Evolutionary conservation across 1,140 invertebrate genomes (phyloP), one percentile per base, ranked within the genome.

Genomic region (Eriosoma lanigerum): DNA sequence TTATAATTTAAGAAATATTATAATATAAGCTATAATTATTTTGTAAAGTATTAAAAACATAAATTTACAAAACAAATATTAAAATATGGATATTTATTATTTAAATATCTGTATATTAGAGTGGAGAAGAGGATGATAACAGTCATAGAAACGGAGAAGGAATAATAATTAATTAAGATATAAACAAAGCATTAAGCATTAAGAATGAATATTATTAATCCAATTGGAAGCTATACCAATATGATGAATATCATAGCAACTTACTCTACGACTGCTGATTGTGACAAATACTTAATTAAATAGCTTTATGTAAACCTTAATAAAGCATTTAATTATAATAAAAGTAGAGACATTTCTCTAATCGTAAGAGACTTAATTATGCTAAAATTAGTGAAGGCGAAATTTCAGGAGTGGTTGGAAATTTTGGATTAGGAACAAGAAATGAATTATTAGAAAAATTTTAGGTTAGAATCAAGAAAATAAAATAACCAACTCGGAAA

Each of bases 171-270:
- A 52, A 75, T 26, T 73, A 81, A 19, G 48, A 73, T 17, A 60
- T 82, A 1, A 48, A 58, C 50, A 54, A 56, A 50, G 6, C 60
- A 6, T 17, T 82, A 46, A 56, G 29, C 29, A 29, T 38, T 82
- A 81, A 26, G 81, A 83, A 52, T 75, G 83, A 68, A 26, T 83
- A 17, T 80, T 83, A 56, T 24, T 82, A 58, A 68, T 81, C 13
- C 68, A 82, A 46, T 46, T 83, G 17, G 13, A 82, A 24, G 60
- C 83, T 13, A 83, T 66, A 48, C 80, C 64, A 56, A 52, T 17
- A 83, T 81, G 48, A 82, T 84, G 0, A 85, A 84, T 70, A 82
- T 86, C 10, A 84, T 85, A 48, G 84, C 85, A 81, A 81, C 84
- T 13, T 85, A 86, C 76, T 84, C 84, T 6, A 84, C 85, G 13